phyloP scores from a whole-genome alignment of 2,888 invertebrate species.

The Drepanosiphum platanoidis region DNA sequence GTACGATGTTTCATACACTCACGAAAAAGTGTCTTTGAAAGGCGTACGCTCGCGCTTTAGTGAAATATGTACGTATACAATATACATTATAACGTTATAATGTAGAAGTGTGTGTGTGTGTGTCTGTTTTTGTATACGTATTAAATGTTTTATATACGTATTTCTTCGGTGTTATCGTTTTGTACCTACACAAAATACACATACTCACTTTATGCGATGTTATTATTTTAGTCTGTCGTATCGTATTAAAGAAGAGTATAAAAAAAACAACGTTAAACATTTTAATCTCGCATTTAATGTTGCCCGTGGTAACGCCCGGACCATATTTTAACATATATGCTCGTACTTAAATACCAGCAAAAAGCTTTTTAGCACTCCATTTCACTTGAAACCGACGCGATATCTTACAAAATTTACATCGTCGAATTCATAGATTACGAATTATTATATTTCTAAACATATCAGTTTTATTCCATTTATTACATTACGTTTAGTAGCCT shows the following conservation, averaged over 20 bases:
- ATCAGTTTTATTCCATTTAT: neutral
- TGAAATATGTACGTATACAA: neutral
- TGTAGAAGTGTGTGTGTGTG: neutral
- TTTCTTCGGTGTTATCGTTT: slow-evolving; percentile 17
- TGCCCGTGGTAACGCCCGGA: neutral
- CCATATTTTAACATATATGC: neutral
- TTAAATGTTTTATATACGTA: neutral
- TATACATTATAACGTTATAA: neutral
- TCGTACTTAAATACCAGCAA: neutral
- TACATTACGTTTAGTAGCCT: no score
- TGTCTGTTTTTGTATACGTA: neutral
- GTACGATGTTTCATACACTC: neutral
- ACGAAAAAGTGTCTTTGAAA: slow-evolving; percentile 18
- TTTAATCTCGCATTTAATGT: neutral
- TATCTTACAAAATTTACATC: neutral
- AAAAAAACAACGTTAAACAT: neutral
- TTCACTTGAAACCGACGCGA: slow-evolving; percentile 3
- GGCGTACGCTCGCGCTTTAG: neutral
- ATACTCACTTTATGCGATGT: neutral
- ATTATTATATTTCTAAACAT: neutral
- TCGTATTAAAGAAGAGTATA: neutral
- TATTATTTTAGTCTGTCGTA: slow-evolving; percentile 13
- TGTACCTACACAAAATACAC: neutral
- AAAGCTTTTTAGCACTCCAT: slow-evolving; percentile 8
- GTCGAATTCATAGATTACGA: neutral